Evolutionary conservation across 1,140 invertebrate genomes (phyloP), one percentile per base, ranked within the genome.

Genomic region (Xylocopa sonorina): DNA sequence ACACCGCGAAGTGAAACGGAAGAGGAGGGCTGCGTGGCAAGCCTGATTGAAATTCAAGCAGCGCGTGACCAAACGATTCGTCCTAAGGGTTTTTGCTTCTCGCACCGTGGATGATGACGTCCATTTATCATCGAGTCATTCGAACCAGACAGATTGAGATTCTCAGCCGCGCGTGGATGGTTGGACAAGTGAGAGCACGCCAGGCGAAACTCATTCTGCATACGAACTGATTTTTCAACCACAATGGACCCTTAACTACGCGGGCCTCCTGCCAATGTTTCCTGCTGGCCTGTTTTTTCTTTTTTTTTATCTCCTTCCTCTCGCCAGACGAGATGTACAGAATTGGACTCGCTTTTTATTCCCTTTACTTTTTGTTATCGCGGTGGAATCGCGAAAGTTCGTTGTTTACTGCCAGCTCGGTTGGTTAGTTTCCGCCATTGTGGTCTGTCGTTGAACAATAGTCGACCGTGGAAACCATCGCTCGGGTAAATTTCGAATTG

Each of bases 21-120:
- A 9, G n/a, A 32, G 43, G 38, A 16, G 27, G n/a, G 18, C 6
- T 32, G 41, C 18, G 3, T 9, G 10, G 34, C 32, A 38, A 12
- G 62, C 5, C 41, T 38, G 67, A 83, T 82, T 71, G 78, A 29
- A 67, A 85, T 80, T 76, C 76, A 67, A 74, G 68, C 73, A 58
- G 62, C 60, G 78, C 78, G 71, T 77, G 85, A 76, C 81, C 60
- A 63, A 80, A 66, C 67, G 85, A 88, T 87, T 88, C 78, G 84
- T 78, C 67, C 55, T 64, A 16, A 73, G 53, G 38, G 32, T 71
- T 85, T 84, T 83, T 84, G 67, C 43, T 53, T 29, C 63, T 43
- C 69, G 53, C 43, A 41, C 74, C 74, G 81, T 83, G 55, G 63
- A 68, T 57, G 62, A 84, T 80, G 60, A 51, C 38, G 82, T 84